A percentile compares a stretch with the other conserved stretches of the same genome.
phyloP scores from a whole-genome alignment of 23 tunicate genomes.

The Styela clava region DNA sequence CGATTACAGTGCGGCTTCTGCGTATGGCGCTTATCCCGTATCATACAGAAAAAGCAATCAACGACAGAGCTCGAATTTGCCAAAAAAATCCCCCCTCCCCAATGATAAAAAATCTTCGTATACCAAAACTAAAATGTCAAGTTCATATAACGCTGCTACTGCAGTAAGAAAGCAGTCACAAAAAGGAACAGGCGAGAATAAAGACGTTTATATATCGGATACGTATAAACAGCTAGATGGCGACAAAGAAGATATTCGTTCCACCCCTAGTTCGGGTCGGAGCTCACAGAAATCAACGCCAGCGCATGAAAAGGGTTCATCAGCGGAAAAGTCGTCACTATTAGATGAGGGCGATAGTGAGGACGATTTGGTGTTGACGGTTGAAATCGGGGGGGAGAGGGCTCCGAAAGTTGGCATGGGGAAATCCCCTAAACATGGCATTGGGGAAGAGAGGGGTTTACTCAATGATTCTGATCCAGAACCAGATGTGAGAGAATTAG shows the following conservation, averaged over 20 bases:
- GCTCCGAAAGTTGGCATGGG: background rate
- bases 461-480: background rate
- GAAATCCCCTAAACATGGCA: background rate
- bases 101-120: background rate
- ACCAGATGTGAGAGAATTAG: background rate
- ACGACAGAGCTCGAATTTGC: conserved; percentile 2
- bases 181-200: background rate
- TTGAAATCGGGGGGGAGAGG: conserved; percentile 1
- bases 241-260: background rate
- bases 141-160: background rate
- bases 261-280: background rate
- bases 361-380: conserved; percentile 15
- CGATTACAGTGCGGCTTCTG: conserved; percentile 58
- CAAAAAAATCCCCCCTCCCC: background rate
- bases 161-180: background rate
- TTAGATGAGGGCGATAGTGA: conserved; percentile 43
- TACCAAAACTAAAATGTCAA: background rate
- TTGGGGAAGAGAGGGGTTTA: conserved; percentile 1
- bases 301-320: conserved; percentile 31
- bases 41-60: conserved; percentile 2
- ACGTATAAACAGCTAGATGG: conserved; percentile 6
- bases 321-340: conserved; percentile 64
- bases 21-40: conserved; percentile 67
- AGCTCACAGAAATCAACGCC: background rate
- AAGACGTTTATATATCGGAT: conserved; percentile 7